Base-by-base conservation (phyloP, 2,888 invertebrate species). In the Gandaritis pyraliata region DNA sequence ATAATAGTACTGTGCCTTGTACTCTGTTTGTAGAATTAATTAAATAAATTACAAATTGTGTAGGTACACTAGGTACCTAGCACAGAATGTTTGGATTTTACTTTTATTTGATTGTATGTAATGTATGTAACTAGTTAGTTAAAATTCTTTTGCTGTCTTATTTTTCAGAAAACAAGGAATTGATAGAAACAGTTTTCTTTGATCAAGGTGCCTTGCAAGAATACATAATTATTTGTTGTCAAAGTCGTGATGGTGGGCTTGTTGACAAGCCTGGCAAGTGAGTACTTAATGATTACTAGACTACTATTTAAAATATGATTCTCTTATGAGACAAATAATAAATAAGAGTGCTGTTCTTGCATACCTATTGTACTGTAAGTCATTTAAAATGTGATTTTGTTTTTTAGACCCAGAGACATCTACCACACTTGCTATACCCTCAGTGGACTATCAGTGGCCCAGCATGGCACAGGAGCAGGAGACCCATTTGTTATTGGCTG, bases 391-490 rank as follows among this genome's bases (percentile, higher is more conserved):
- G 33, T 33, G 1, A 11, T 33, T 33, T 33, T 33, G 33, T 86
- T 68, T 90, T 92, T 64, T 88, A 97, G 97, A 81, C 94, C 94
- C 51, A 93, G 96, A 72, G 99, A 99, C 91, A 95, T 97, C 69
- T 99, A 99, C 86, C 99, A 99, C 87, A 98, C 99, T 0, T 99
- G 99, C 87, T 99, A 99, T 81, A 96, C 97, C 0, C 90, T 99
- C 49, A 98, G 98, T 87, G 99, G 99, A 3, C 92, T 99, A 48
- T 97, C 99, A 13, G 94, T 99, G 62, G 97, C 99, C 1, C 99
- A 99, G 83, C 96, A 97, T 83, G 91, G 92, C 46, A 87, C 86
- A 3, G 88, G 90, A 5, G 80, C 81, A 5, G 83, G 86, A 13
- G 87, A 93, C 60, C 90, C 93, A 1, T 86, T 91, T 63, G 85